Evolutionary conservation across 2,888 invertebrate species (phyloP).

Genomic region (Chironomus tentans): DNA sequence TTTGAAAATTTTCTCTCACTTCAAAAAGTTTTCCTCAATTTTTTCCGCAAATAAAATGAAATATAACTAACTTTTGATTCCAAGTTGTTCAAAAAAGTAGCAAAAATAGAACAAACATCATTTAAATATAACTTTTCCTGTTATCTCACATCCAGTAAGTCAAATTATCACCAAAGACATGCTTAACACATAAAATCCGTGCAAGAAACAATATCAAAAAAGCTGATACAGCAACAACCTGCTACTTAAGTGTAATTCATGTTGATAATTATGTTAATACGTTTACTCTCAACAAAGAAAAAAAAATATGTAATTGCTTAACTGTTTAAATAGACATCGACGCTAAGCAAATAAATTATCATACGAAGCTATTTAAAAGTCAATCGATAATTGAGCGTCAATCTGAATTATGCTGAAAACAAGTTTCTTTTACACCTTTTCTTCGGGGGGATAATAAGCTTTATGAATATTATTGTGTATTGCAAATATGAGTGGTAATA

Average conservation of each 20-base stretch:
- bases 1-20: too few relatives aligned
- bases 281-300: neutral
- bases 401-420: slow-evolving; percentile 3
- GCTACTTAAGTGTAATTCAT: neutral
- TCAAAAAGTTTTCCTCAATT: too few relatives aligned
- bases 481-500: neutral
- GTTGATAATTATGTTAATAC: slow-evolving; percentile 1
- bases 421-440: slow-evolving; percentile 1
- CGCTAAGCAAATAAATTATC: slow-evolving; percentile 22
- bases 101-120: neutral
- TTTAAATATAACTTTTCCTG: neutral
- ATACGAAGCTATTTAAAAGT: neutral
- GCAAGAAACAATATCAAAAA: too few relatives aligned
- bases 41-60: too few relatives aligned
- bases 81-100: too few relatives aligned
- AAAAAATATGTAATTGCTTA: slow-evolving; percentile 3
- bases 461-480: neutral
- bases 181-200: too few relatives aligned
- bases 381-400: slow-evolving; percentile 19
- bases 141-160: too few relatives aligned
- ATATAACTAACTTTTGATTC: too few relatives aligned
- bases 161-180: neutral
- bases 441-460: neutral
- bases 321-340: slow-evolving; percentile 16
- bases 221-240: neutral